Conservation (phyloP, 2,888 invertebrate genomes). For the Acleris cristana region DNA sequence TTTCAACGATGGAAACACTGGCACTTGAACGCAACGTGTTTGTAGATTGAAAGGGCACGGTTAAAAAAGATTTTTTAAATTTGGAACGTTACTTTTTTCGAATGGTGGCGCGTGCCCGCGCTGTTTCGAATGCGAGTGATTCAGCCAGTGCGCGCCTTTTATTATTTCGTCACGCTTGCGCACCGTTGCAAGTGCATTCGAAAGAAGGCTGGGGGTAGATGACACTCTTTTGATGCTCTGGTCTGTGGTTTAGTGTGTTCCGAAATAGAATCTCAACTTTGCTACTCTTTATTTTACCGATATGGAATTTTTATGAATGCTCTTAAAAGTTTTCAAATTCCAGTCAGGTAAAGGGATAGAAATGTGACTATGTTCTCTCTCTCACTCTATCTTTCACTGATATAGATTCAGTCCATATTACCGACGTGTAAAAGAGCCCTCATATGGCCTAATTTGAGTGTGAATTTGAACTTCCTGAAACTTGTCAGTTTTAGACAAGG, state of each 20-base stretch:
- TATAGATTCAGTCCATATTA: too few relatives aligned
- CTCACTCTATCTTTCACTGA: too few relatives aligned
- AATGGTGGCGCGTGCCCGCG: conserved; percentile 63
- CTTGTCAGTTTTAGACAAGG: too few relatives aligned
- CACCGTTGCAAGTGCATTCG: conserved; percentile 55
- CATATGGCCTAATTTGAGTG: too few relatives aligned
- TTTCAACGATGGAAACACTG: conserved; percentile 76
- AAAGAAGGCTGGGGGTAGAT: conserved; percentile 49
- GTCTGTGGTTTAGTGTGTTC: conserved; percentile 37
- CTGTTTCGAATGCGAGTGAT: conserved; percentile 62
- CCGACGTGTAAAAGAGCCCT: too few relatives aligned
- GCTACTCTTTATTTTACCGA: neutral
- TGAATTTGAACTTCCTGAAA: too few relatives aligned
- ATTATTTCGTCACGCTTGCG: conserved; percentile 79
- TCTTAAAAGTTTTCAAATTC: neutral
- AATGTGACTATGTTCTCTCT: too few relatives aligned
- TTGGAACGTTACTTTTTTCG: conserved; percentile 45
- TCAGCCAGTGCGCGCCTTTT: conserved; percentile 64
- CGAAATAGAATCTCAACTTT: conserved; percentile 21
- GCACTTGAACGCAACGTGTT: conserved; percentile 79
- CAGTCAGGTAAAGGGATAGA: too few relatives aligned
- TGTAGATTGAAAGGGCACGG: conserved; percentile 52
- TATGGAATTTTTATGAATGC: neutral
- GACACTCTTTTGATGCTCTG: conserved; percentile 48
- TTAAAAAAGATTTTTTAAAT: conserved; percentile 45